Conservation (phyloP, 2,113 vertebrate genomes). For the Pao palembangensis region DNA sequence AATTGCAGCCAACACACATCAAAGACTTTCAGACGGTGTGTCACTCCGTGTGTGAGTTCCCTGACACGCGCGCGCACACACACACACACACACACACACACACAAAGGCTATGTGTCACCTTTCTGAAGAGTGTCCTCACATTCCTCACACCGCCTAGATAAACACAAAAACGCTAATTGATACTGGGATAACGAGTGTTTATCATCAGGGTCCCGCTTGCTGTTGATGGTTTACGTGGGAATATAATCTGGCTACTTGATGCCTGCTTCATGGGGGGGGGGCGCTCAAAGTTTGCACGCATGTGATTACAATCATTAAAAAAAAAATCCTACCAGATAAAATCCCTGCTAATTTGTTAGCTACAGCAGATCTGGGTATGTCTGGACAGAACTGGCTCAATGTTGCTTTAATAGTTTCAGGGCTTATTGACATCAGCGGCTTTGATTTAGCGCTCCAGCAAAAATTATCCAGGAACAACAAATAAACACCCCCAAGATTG, state of each 20-base stretch:
- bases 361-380: too few species aligned
- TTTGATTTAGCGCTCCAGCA: too few species aligned
- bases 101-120: slow-evolving; percentile 36
- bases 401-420: too few species aligned
- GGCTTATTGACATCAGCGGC: too few species aligned
- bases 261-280: slow-evolving; percentile 10
- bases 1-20: slow-evolving; percentile 53
- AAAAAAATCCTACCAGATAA: too few species aligned
- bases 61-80: neutral
- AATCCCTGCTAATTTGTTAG: too few species aligned
- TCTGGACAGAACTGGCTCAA: too few species aligned
- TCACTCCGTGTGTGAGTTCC: neutral
- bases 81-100: slow-evolving; percentile 1
- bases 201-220: slow-evolving; percentile 8
- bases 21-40: slow-evolving; percentile 42
- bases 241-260: neutral
- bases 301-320: neutral
- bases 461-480: too few species aligned
- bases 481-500: too few species aligned
- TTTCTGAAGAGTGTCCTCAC: slow-evolving; percentile 19
- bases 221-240: slow-evolving; percentile 5
- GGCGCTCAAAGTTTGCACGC: too few species aligned
- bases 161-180: slow-evolving; percentile 11
- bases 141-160: slow-evolving; percentile 22
- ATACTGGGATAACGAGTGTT: slow-evolving; percentile 34